Evolutionary conservation across 1,140 invertebrate genomes (phyloP), one percentile per base, ranked within the genome.

Genomic region (Caenorhabditis briggsae): DNA sequence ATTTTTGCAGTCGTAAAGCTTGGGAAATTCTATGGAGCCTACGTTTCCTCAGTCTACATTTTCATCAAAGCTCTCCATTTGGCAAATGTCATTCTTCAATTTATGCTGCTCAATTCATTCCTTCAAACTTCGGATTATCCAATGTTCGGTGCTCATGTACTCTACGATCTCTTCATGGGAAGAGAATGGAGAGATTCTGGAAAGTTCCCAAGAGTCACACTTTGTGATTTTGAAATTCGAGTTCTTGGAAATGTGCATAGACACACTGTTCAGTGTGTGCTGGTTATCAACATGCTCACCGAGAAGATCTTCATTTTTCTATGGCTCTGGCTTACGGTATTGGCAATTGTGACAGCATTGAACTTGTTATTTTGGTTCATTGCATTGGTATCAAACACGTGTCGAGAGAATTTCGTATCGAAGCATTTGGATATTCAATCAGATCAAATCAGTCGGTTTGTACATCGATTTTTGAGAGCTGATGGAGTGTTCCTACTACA

Each of bases 101-200:
- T 94, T 70, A 94, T 94, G 89, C 90, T 94, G 84, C 89, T 94
- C 61, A 94, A 94, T 89, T 90, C 90, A 53, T 94, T 94, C 87
- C 89, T 94, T 55, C 93, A 93, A 46, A 93, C 93, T 41, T 82
- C 89, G 59, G 93, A 94, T 78, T 94, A 93, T 87, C 93, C 93
- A 89, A 88, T 94, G 61, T 94, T 94, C 89, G 94, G 94, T 50
- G 91, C 93, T 0, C 93, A 94, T 89, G 93, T 94, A 18, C 64
- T 94, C 0, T 90, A 92, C 74, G 93, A 93, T 84, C 86, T 94
- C 43, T 90, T 93, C 9, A 88, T 87, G 89, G 91, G 90, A 48
- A 74, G 88, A 78, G 91, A 92, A 89, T 92, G 91, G 91, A 87
- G 87, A 56, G 91, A 92, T 83, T 90, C 89, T 25, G 91, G 91